These are phyloP conservation scores for Steinernema hermaphroditum DNA, from an alignment of 2,888 invertebrate genomes.

Conservation along the genomic window DNA sequence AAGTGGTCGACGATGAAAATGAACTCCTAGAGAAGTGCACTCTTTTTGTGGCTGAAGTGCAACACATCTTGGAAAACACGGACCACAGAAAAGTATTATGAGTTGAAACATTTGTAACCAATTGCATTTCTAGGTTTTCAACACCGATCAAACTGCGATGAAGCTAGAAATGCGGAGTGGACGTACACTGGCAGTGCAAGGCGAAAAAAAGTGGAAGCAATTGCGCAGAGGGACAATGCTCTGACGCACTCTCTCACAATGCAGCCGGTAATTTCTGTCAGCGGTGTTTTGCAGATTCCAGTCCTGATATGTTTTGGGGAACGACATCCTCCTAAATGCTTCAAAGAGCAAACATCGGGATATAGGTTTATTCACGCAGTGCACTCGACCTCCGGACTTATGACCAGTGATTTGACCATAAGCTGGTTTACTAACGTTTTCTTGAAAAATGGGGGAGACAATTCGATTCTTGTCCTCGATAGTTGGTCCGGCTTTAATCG, in stretches of 20 bases:
- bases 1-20: no score
- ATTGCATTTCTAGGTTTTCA: slow-evolving; percentile 12
- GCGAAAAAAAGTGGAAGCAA: slow-evolving; percentile 7
- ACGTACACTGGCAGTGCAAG: background rate
- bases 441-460: background rate
- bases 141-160: slow-evolving; percentile 17
- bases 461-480: background rate
- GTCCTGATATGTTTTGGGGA: background rate
- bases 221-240: background rate
- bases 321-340: background rate
- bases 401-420: background rate
- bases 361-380: background rate
- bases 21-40: no score
- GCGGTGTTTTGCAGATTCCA: background rate
- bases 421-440: background rate
- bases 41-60: no score
- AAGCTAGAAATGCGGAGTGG: background rate
- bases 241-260: slow-evolving; percentile 6
- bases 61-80: no score
- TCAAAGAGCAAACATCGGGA: background rate
- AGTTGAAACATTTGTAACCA: no score
- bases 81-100: no score
- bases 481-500: background rate
- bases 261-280: background rate
- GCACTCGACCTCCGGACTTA: background rate